Base-by-base conservation (phyloP, 1,140 invertebrate species). In the Ceratina calcarata region DNA sequence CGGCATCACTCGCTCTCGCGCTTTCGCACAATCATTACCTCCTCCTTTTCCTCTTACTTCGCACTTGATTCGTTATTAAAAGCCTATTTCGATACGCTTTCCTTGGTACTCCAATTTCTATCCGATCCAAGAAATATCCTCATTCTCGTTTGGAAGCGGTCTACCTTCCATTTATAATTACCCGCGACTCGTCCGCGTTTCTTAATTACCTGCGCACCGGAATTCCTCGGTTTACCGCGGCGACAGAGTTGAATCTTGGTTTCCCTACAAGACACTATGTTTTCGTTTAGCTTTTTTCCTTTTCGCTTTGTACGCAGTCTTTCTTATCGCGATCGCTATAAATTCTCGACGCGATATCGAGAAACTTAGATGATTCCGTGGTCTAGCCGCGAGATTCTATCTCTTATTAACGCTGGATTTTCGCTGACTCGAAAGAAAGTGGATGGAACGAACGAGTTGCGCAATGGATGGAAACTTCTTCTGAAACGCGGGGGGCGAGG, bases 381-480 rank as follows among this genome's bases (percentile, higher is more conserved):
- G 13, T 16, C 66, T 13, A 55, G 24, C 16, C 18, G 49, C 22
- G 60, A 27, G 45, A 64, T 74, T 27, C 61, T 10, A 58, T 45
- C 32, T 72, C 22, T 3, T 13, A 18, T 37, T 73, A 22, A 61
- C 10, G 12, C 8, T 32, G 45, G 4, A 10, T 60, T 64, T 53
- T 49, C 37, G 55, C 45, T 71, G 18, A 37, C 20, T 68, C 24
- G 20, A 27, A 76, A 69, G 74, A 76, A 76, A 68, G 65, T 60
- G 45, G 37, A 76, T 22, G 20, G 45, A 24, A 65, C 18, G 22
- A 7, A 8, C 12, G 49, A 12, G 49, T 74, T 74, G 27, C n/a
- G 61, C 37, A 74, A 75, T 20, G n/a, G 16, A 58, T 55, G 64
- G 32, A 49, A 51, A 58, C 37, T 22, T 49, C 22, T 18, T 51